Base-by-base conservation (phyloP, 1,140 invertebrate species). In the Pachypeltis micranthus region DNA sequence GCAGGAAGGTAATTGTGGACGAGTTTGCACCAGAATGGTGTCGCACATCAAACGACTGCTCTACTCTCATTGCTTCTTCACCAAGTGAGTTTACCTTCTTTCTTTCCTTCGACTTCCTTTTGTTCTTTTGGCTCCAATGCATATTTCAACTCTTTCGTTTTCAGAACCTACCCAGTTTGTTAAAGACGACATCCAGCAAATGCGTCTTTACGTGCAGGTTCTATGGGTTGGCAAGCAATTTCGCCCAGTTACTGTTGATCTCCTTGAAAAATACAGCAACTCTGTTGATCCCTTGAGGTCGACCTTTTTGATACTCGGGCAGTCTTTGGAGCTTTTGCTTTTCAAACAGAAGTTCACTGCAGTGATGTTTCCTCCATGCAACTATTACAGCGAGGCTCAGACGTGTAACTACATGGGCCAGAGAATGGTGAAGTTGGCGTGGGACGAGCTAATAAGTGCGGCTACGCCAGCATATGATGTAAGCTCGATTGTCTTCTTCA, bases 381-480 rank as follows among this genome's bases (percentile, higher is more conserved):
- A 68, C 72, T 10, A 61, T 2, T 7, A 39, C 7, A 39, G 7
- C 1, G 26, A 16, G 23, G 14, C 66, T 0, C 64, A 62, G 0
- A 63, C 73, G 1, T 86, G 84, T 65, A 77, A 77, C 59, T 87
- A 86, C 69, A 84, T 85, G 61, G 73, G 82, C 14, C 80, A 80
- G 44, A 78, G 83, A 25, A 73, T 88, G 24, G 76, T 82, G 1
- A 90, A 91, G 71, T 69, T 86, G 26, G 80, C 80, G 14, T 87
- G 85, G 81, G 68, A 71, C 0, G 76, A 77, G 51, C 67, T 86
- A 0, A 75, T 83, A 62, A 69, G 70, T 1, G 70, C 72, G 1
- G 82, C 80, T 1, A 77, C 74, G 39, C 70, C 76, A 2, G 76
- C 82, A 7, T 79, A 76, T 66, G 72, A 83, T 44, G 73, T 72